These are phyloP conservation scores for Plecturocebus donacophilus DNA, from an alignment of 2,113 vertebrate genomes.

Conservation along the genomic window DNA sequence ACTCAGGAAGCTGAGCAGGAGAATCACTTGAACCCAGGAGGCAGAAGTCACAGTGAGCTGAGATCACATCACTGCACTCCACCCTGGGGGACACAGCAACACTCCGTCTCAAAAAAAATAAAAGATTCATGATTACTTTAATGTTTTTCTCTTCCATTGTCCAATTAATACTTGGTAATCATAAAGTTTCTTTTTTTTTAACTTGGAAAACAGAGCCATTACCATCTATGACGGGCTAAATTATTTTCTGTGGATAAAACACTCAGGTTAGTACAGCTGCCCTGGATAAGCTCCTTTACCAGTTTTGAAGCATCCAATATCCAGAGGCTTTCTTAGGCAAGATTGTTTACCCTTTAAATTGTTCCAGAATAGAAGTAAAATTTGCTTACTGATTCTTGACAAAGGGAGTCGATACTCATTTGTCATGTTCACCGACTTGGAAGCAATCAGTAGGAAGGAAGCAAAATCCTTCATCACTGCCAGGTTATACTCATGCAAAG, in stretches of 20 bases:
- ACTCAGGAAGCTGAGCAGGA: too few relatives aligned
- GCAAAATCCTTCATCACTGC: slow-evolving; percentile 53
- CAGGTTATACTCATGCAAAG: slow-evolving; percentile 41
- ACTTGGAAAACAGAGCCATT: background rate
- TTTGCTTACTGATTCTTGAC: slow-evolving; percentile 49
- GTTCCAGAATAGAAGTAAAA: background rate
- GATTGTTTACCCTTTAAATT: background rate
- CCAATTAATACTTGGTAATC: background rate
- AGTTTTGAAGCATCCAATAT: background rate
- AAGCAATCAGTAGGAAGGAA: slow-evolving; percentile 47
- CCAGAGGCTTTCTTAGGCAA: background rate
- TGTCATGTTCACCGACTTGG: slow-evolving; percentile 30
- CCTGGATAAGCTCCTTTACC: background rate
- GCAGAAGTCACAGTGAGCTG: too few relatives aligned
- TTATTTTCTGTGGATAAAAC: background rate
- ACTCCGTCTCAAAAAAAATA: too few relatives aligned
- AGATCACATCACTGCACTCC: too few relatives aligned
- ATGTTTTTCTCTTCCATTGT: background rate
- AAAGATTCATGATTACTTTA: too few relatives aligned
- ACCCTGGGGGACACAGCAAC: too few relatives aligned
- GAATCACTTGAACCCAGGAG: too few relatives aligned
- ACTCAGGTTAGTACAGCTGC: background rate
- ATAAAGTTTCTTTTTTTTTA: background rate
- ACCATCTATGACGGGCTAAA: background rate
- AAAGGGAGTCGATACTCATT: slow-evolving; percentile 39